These are phyloP conservation scores for Cottus gobio DNA, from an alignment of 2,113 vertebrate genomes.

Conservation along the genomic window DNA sequence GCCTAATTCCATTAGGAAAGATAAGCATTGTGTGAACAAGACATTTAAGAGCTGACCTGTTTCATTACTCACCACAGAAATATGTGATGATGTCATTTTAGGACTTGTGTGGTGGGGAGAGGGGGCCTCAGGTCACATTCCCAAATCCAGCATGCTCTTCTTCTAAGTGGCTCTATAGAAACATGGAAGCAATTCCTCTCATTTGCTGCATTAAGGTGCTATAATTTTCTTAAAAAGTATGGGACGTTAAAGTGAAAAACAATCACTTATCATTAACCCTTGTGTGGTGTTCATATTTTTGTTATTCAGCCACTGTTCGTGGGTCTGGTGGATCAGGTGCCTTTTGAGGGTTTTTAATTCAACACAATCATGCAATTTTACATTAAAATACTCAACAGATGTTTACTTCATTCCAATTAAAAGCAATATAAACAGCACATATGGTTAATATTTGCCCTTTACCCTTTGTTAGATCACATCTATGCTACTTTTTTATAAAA, in stretches of 20 bases:
- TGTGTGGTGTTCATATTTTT: too few species aligned
- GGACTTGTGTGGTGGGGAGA: slow-evolving; percentile 55
- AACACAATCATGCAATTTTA: too few species aligned
- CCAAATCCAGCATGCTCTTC: not conserved
- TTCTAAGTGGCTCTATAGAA: not conserved
- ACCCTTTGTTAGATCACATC: too few species aligned
- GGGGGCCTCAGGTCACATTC: too few species aligned
- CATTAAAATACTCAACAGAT: too few species aligned
- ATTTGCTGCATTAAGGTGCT: not conserved
- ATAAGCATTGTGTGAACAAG: slow-evolving; percentile 78
- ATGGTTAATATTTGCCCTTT: too few species aligned
- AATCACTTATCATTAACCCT: not conserved
- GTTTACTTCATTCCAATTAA: too few species aligned
- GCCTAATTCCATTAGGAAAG: slow-evolving; percentile 64
- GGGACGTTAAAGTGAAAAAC: not conserved
- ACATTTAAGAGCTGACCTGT: slow-evolving; percentile 64
- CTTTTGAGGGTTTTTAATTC: too few species aligned
- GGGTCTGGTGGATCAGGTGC: too few species aligned
- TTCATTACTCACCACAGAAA: slow-evolving; percentile 75
- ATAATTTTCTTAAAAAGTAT: not conserved
- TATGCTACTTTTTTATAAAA: too few species aligned
- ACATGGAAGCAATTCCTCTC: not conserved
- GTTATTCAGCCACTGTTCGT: too few species aligned
- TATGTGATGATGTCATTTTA: slow-evolving; percentile 77
- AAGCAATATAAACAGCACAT: too few species aligned